Base-by-base conservation (phyloP, 2,113 vertebrate genomes). In the Coptodon rendalli region DNA sequence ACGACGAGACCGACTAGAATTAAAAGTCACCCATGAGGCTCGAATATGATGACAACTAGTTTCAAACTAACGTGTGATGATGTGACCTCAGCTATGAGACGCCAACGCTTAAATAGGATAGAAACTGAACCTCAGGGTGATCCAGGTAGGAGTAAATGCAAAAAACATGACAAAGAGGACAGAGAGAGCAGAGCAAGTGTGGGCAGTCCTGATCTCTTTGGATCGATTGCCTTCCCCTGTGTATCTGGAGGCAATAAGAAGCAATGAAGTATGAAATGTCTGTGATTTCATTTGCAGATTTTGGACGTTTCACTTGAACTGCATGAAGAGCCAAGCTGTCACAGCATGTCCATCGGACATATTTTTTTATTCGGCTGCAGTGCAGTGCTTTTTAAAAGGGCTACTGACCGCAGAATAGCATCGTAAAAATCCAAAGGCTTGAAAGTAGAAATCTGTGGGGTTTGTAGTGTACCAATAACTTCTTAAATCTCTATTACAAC, bases 61-160 rank as follows among this genome's bases (percentile, higher is more conserved):
- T 87, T 36, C 17, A 53, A 17, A 34, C 53, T 84, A 80, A 80
- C 52, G 52, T 52, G 79, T 56, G 59, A 84, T 80, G 52, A 54
- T 85, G 63, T 89, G 92, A 92, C 91, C 81, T 87, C 83, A 81
- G 83, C 53, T 34, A 31, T 84, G 87, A 27, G 80, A 89, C 53
- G 17, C 52, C 53, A 40, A n/a, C 14, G 17, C 57, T 81, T 81
- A 9, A 78, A 78, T 12, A 81, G 59, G 71, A 83, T 53, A 22
- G 36, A 88, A 92, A 87, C 3, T 79, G 34, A 89, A 84, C 61
- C 87, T 89, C 48, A 16, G 45, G 14, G n/a, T 68, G 54, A 91
- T 73, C 66, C 9, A 52, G 27, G 91, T 89, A 86, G 93, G 93
- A 92, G 93, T 81, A 88, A 93, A 95, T 92, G 89, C 83, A 61